Evolutionary conservation across 2,888 invertebrate genomes (phyloP).

Genomic region (Watsonalla cultraria): DNA sequence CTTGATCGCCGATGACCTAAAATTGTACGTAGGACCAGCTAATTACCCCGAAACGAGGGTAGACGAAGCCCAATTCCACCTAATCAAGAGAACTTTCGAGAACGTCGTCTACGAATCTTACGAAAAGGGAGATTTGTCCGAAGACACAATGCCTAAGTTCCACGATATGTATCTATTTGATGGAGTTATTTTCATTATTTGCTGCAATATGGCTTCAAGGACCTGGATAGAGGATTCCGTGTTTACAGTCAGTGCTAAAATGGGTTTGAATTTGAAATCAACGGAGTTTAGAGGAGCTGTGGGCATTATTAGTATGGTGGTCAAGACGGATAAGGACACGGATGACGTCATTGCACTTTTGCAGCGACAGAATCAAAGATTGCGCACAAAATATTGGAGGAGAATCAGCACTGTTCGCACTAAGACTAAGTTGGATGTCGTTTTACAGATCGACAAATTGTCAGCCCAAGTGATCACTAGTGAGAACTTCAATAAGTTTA

Average conservation of each 20-base stretch:
- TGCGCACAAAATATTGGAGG: conserved; percentile 65
- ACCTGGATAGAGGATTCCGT: conserved; percentile 50
- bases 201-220: conserved; percentile 44
- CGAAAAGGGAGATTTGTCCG: conserved; percentile 25
- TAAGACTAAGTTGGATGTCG: conserved; percentile 48
- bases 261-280: conserved; percentile 46
- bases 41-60: conserved; percentile 61
- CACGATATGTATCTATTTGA: conserved; percentile 67
- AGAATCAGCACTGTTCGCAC: conserved; percentile 51
- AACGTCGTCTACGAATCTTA: conserved; percentile 38
- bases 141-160: conserved; percentile 43
- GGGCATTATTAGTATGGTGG: conserved; percentile 59
- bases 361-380: conserved; percentile 55
- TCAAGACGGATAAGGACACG: conserved; percentile 43
- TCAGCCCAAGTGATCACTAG: conserved; percentile 61
- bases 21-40: conserved; percentile 58
- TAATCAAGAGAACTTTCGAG: conserved; percentile 52
- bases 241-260: conserved; percentile 30
- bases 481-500: conserved; percentile 42
- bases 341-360: conserved; percentile 50
- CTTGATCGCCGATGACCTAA: conserved; percentile 59
- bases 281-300: conserved; percentile 70
- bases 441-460: conserved; percentile 63
- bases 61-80: conserved; percentile 51
- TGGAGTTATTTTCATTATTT: conserved; percentile 66